These are phyloP conservation scores for Drosophila funebris DNA, from an alignment of 1,140 invertebrate genomes.

Conservation along the genomic window DNA sequence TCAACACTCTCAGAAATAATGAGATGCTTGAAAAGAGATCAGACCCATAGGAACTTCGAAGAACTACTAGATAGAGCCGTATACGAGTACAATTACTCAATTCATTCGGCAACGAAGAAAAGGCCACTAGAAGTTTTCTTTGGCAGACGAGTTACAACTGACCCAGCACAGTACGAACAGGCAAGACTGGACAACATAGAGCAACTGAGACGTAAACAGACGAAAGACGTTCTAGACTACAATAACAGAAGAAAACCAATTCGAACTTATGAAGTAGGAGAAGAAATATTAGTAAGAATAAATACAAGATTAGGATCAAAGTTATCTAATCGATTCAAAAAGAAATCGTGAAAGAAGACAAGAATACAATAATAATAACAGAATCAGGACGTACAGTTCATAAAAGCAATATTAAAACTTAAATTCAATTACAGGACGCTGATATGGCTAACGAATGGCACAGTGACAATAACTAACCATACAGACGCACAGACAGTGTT, in stretches of 20 bases:
- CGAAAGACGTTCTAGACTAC: background rate
- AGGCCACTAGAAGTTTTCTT: conserved; percentile 42
- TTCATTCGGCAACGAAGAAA: conserved; percentile 41
- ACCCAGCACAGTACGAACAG: conserved; percentile 33
- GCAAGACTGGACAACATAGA: conserved; percentile 24
- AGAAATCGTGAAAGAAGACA: conserved; percentile 6
- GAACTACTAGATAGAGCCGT: conserved; percentile 33
- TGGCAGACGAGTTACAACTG: conserved; percentile 16
- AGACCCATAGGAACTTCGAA: conserved; percentile 8
- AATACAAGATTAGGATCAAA: conserved; percentile 30
- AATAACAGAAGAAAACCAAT: conserved; percentile 18
- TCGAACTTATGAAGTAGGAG: conserved; percentile 10
- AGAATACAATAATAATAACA: background rate
- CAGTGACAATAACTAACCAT: background rate
- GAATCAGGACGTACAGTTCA: background rate
- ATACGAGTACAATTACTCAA: conserved; percentile 36
- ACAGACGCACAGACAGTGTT: background rate
- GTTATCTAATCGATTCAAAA: background rate
- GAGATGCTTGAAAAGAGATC: conserved; percentile 17
- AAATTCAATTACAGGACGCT: background rate
- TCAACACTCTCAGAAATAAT: conserved; percentile 42
- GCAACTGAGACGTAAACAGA: conserved; percentile 18
- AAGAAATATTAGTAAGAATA: conserved; percentile 30
- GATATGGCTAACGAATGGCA: background rate
- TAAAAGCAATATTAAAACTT: conserved; percentile 1